Evolutionary conservation across 2,888 invertebrate species (phyloP), one percentile per base, ranked within the genome.

Genomic region (Cremastobaeus sp.): DNA sequence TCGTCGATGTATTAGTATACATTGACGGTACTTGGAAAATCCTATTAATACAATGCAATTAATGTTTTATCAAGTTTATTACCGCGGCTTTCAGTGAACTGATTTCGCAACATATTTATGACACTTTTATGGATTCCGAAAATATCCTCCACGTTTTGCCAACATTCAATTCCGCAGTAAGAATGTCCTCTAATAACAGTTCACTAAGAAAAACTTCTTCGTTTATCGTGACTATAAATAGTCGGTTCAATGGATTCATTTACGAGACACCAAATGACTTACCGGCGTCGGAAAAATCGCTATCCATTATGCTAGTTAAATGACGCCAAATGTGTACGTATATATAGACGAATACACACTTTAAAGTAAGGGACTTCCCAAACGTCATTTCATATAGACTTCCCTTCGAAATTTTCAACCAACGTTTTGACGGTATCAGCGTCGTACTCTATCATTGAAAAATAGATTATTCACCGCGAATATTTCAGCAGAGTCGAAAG

Each of bases 191-290:
- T 68, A 68, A 68, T 68, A 59, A 68, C 57, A 68, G 59, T 52
- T 68, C 50, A 37, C 59, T 52, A 50, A 59, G 68, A 68, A 59
- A 68, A 68, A 68, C 35, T 68, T 68, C 68, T 68, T 59, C 68
- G 59, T 68, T 68, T 68, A 68, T 68, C 68, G 68, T 55, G 59
- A 60, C 68, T 68, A 68, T 68, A 68, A 68, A 68, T 68, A 68
- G 45, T 60, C 59, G 21, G 68, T 68, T 60, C 52, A 68, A 60
- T 60, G 25, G 68, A 68, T 68, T 68, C 68, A 68, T 68, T 68
- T 68, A 68, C 59, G 59, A 68, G 66, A 55, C 34, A 59, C 45
- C 12, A 25, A 52, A 52, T 52, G 52, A 68, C 59, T 68, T 68
- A 68, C 52, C 59, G 68, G 15, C 35, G 30, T 35, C 28, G 41